Evolutionary conservation across 2,888 invertebrate species (phyloP).

Genomic region (Stenolophus ochropezus): DNA sequence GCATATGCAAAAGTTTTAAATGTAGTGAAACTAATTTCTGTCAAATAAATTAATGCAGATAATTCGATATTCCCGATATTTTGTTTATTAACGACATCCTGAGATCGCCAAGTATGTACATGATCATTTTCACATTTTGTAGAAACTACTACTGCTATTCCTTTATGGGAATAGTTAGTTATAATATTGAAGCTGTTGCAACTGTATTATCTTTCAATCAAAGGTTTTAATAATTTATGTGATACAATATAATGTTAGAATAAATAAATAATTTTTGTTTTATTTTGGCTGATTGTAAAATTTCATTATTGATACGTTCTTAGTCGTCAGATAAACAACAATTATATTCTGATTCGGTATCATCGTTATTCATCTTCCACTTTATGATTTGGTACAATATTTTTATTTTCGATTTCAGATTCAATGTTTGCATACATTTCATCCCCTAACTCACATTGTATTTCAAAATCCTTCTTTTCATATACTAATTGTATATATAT

Average conservation of each 20-base stretch:
- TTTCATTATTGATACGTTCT: background rate
- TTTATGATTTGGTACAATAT: background rate
- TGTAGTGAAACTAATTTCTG: constrained; percentile 6
- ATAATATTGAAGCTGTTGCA: background rate
- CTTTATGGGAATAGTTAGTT: background rate
- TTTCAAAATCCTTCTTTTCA: background rate
- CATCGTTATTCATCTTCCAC: background rate
- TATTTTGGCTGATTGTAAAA: background rate
- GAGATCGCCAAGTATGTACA: background rate
- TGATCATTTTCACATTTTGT: background rate
- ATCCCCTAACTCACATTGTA: background rate
- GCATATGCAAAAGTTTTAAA: constrained; percentile 1
- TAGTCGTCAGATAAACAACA: background rate
- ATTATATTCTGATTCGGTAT: too few relatives aligned
- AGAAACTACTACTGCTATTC: background rate
- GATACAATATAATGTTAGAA: background rate
- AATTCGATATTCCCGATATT: constrained; percentile 6
- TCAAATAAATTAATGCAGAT: background rate
- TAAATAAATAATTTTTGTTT: background rate
- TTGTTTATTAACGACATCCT: constrained; percentile 8
- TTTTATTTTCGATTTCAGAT: background rate
- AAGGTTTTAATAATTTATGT: background rate
- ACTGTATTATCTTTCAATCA: background rate
- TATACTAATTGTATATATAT: background rate
- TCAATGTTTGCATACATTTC: background rate